Percentiles rank a stretch among this genome's conserved stretches.
phyloP scores from a whole-genome alignment of 2,888 invertebrate species.

The Polyommatus icarus region DNA sequence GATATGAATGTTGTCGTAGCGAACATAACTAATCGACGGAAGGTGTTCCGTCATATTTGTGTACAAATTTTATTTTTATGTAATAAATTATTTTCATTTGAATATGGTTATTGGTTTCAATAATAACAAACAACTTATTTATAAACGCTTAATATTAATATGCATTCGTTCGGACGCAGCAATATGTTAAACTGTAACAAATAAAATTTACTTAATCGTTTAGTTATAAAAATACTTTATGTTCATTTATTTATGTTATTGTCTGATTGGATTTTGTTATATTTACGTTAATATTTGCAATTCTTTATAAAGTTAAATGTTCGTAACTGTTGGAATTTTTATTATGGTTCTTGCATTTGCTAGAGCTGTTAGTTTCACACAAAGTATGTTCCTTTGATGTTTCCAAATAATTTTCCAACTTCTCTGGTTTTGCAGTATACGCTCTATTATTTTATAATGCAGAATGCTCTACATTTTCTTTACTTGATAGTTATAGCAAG shows the following conservation, averaged over 20 bases:
- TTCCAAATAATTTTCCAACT: background rate
- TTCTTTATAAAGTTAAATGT: background rate
- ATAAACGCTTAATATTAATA: conserved; percentile 4
- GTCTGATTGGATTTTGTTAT: background rate
- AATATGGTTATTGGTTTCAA: conserved; percentile 5
- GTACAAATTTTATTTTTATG: conserved; percentile 50
- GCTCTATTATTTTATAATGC: background rate
- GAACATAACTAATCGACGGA: conserved; percentile 65
- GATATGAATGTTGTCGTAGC: conserved; percentile 56
- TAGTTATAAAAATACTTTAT: background rate
- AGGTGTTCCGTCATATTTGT: conserved; percentile 56
- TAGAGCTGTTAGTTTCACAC: background rate
- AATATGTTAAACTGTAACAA: background rate
- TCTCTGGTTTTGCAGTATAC: background rate
- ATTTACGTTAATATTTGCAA: background rate
- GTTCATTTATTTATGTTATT: background rate
- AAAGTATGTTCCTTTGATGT: background rate
- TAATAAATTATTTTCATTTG: background rate
- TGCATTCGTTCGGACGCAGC: background rate
- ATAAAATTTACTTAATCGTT: background rate
- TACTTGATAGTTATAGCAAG: background rate
- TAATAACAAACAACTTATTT: conserved; percentile 9
- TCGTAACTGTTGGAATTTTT: background rate
- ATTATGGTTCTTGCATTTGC: background rate
- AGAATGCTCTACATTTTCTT: background rate